These are phyloP conservation scores for Nerophis ophidion DNA, from an alignment of 2,113 vertebrate genomes.

Conservation along the genomic window DNA sequence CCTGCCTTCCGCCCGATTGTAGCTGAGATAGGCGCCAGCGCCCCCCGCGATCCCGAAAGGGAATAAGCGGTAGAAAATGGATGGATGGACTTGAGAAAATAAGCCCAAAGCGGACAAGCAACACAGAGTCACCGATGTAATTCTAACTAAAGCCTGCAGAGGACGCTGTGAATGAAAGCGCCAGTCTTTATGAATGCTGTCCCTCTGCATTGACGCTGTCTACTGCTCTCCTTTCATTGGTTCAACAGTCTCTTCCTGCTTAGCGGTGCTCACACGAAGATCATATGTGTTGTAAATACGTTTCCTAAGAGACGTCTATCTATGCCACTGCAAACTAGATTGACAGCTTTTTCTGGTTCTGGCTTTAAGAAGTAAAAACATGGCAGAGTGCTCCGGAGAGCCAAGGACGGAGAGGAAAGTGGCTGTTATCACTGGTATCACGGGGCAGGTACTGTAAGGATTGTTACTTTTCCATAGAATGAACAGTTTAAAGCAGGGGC, in stretches of 20 bases:
- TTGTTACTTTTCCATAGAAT: neutral
- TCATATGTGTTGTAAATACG: too few species aligned
- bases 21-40: too few species aligned
- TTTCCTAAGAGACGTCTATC: neutral
- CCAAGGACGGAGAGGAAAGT: conserved; percentile 44
- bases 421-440: conserved; percentile 72
- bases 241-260: conserved; percentile 27
- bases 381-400: conserved; percentile 52
- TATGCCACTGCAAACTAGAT: neutral
- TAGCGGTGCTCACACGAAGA: conserved; percentile 12
- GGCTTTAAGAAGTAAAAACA: conserved; percentile 9
- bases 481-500: too few species aligned
- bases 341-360: neutral
- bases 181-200: neutral
- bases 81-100: too few species aligned
- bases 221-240: conserved; percentile 53
- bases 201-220: neutral
- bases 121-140: neutral
- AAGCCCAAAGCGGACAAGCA: too few species aligned
- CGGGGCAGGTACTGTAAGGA: conserved; percentile 61
- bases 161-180: conserved; percentile 19
- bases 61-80: too few species aligned
- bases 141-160: conserved; percentile 1
- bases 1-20: too few species aligned
- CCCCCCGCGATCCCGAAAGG: too few species aligned